Percentiles rank a stretch among this genome's conserved stretches.
These are phyloP conservation scores for Agrenia bidenticulata DNA, from an alignment of 2,888 invertebrate species.

Conservation along the genomic window DNA sequence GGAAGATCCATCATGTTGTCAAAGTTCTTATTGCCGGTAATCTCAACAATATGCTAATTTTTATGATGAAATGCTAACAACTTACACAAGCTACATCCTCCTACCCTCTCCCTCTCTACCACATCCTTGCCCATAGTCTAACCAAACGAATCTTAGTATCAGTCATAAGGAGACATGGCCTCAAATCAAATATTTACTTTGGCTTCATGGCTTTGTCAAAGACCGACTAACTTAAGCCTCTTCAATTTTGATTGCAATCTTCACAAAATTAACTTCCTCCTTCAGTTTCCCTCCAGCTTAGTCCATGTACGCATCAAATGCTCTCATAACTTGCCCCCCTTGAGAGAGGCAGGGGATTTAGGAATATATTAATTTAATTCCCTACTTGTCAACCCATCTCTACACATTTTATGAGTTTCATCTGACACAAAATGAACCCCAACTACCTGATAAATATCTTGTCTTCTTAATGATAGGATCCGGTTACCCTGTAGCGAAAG, in stretches of 20 bases:
- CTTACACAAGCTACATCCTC: background rate
- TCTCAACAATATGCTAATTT: conserved; percentile 11
- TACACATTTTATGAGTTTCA: no score
- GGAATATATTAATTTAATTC: no score
- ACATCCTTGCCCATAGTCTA: background rate
- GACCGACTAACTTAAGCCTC: background rate
- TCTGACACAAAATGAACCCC: no score
- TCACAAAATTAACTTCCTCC: conserved; percentile 8
- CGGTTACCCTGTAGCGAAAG: no score
- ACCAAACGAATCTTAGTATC: no score
- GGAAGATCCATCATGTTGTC: conserved; percentile 92
- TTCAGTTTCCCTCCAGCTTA: no score
- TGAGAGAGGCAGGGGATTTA: no score
- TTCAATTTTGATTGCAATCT: conserved; percentile 8
- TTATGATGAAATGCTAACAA: conserved; percentile 16
- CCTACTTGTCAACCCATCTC: no score
- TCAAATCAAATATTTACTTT: conserved; percentile 13
- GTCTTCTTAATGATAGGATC: no score
- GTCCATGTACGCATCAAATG: no score
- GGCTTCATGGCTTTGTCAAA: background rate
- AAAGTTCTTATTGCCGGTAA: conserved; percentile 88
- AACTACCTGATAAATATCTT: no score
- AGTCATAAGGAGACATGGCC: conserved; percentile 3
- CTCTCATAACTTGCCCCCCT: no score
- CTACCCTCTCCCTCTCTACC: background rate